These are phyloP conservation scores for Camponotus floridanus DNA, from an alignment of 1,140 invertebrate species.

Conservation along the genomic window DNA sequence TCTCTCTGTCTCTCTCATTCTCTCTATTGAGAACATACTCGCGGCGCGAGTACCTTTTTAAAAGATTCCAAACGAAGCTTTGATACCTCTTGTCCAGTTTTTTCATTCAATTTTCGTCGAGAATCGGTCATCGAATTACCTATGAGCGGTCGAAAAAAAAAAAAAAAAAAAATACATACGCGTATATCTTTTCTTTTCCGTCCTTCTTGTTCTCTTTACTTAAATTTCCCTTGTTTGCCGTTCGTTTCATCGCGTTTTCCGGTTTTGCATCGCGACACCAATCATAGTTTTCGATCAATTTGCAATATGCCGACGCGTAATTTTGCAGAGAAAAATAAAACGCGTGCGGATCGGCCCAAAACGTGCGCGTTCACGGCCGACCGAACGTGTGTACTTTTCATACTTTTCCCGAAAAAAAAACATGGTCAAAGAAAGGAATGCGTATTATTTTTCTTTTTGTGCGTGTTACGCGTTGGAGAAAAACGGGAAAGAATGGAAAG, in stretches of 20 bases:
- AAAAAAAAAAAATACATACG: slow-evolving; percentile 1
- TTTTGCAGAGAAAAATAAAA: slow-evolving; percentile 14
- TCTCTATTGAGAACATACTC: slow-evolving; percentile 76
- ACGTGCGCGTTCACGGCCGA: slow-evolving; percentile 36
- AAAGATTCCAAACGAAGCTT: slow-evolving; percentile 68
- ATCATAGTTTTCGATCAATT: slow-evolving; percentile 52
- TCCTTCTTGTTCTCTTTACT: slow-evolving; percentile 65
- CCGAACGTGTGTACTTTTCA: slow-evolving; percentile 67
- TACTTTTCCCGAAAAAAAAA: slow-evolving; percentile 67
- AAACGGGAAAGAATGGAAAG: slow-evolving; percentile 70
- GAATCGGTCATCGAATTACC: slow-evolving; percentile 36
- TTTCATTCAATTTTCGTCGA: slow-evolving; percentile 56
- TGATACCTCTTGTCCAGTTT: slow-evolving; percentile 71
- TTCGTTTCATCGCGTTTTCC: slow-evolving; percentile 21
- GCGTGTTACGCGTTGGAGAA: slow-evolving; percentile 63
- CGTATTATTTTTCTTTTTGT: slow-evolving; percentile 68
- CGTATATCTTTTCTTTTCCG: slow-evolving; percentile 34
- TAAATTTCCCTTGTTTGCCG: slow-evolving; percentile 40
- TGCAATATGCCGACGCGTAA: slow-evolving; percentile 19
- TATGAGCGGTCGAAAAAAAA: slow-evolving; percentile 52
- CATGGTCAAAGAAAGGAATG: slow-evolving; percentile 63
- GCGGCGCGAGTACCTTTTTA: slow-evolving; percentile 75
- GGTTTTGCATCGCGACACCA: slow-evolving; percentile 23
- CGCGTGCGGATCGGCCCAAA: slow-evolving; percentile 13
- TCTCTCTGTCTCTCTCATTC: slow-evolving; percentile 79